Base-by-base conservation (phyloP, 2,797 vertebrate species). In the Rhinella marina region DNA sequence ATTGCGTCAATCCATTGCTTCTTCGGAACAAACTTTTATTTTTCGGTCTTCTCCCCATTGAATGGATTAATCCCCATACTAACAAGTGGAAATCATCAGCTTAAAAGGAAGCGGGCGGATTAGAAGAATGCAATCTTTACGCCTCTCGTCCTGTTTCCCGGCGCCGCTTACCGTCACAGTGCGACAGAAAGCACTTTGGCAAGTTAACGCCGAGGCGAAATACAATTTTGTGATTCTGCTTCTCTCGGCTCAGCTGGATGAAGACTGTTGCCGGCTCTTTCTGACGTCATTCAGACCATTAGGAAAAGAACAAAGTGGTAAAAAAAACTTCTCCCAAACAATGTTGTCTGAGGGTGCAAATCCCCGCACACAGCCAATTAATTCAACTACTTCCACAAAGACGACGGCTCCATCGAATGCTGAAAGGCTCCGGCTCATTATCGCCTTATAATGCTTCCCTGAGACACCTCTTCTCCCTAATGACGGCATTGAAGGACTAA, bases 251-350 rank as follows among this genome's bases (percentile, higher is more conserved):
- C 86, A 87, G 86, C 81, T 87, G 82, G 86, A 82, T 23, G 76
- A 77, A 87, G 76, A 68, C 83, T 41, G 75, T 25, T 10, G 52
- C 11, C 32, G 21, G 57, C 50, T 48, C 27, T 29, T n/a, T 50
- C 27, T 88, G 87, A 88, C 82, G 87, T 41, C 75, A 84, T 84
- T 79, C 52, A 29, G 23, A 12, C 57, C 80, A 76, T 61, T 77
- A 66, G 19, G 79, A 79, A 29, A 50, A 52, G 3, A 78, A 61
- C 48, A 70, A 88, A 84, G 64, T 80, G 29, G 68, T 80, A 7
- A 41, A 70, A 83, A 79, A 64, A 75, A 41, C 32, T 41, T 72
- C 32, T 76, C 66, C 27, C 16, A 52, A 41, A 80, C 62, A 80
- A 80, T 54, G 21, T 84, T 73, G n/a, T 79, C 59, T 79, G 27